Base-by-base conservation (phyloP, 2,797 vertebrate species). In the Gymnocypris eckloni region DNA sequence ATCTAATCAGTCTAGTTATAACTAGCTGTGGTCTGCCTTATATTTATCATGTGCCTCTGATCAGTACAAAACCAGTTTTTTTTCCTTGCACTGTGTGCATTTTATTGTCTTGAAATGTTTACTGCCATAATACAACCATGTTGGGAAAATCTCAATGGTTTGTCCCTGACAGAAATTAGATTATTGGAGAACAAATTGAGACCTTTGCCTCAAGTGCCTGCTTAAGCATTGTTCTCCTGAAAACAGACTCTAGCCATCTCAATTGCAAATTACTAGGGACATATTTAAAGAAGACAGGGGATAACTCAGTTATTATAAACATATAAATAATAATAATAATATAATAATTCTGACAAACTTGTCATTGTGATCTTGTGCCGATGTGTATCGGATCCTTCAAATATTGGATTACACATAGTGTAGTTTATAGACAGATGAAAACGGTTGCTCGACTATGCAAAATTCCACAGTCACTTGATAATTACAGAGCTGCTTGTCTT, bases 1-100 rank as follows among this genome's bases (percentile, higher is more conserved):
- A 86, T 78, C 76, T 43, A 39, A 52, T 75, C 39, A 13, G 12
- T 92, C 92, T 89, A 92, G 90, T 87, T 76, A 81, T 86, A 86
- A 88, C 87, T 59, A 82, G 87, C 86, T 93, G 79, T 88, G 82
- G 86, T 86, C 87, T 87, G 79, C 82, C 67, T 67, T 61, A 9
- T 48, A 61, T 12, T 50, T 20, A 79, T 83, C 85, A 85, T 69
- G 66, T 67, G 71, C 25, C 59, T 56, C 72, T 59, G 79, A 69
- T 41, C 45, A 56, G 71, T 79, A 28, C 45, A 66, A 72, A 37
- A 76, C 80, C 50, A 50, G 54, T 66, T 84, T 4, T 75, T 12
- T 75, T 12, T 28, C 15, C 56, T 76, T 81, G 16, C 22, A 33
- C 41, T 43, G 79, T 43, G 16, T 76, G 76, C 15, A 41, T 67